A percentile compares a stretch with the other conserved stretches of the same genome.
These are phyloP conservation scores for Eupithecia inturbata DNA, from an alignment of 2,888 invertebrate species.

Conservation along the genomic window DNA sequence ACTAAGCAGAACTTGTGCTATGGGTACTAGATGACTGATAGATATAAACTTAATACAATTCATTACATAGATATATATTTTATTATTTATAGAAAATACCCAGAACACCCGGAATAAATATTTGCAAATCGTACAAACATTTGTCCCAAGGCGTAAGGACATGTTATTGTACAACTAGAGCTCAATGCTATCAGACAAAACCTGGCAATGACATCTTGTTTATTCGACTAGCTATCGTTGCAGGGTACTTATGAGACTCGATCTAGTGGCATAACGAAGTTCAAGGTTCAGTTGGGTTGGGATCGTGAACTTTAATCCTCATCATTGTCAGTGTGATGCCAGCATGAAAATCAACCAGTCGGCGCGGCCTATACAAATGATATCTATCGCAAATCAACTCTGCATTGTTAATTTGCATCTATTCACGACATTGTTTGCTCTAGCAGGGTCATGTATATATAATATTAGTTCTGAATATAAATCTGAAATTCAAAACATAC, in stretches of 20 bases:
- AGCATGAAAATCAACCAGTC: conserved; percentile 32
- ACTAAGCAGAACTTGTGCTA: too few relatives aligned
- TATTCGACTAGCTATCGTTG: background rate
- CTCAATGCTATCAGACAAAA: conserved; percentile 20
- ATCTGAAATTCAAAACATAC: background rate
- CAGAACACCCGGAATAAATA: too few relatives aligned
- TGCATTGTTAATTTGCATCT: conserved; percentile 22
- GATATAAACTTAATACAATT: too few relatives aligned
- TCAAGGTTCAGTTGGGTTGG: conserved; percentile 44
- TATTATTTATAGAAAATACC: too few relatives aligned
- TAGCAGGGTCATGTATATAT: background rate
- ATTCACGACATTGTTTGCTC: conserved; percentile 16
- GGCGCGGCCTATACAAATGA: conserved; percentile 22
- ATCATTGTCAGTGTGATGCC: conserved; percentile 23
- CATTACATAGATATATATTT: too few relatives aligned
- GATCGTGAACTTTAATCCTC: conserved; percentile 48
- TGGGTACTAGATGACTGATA: too few relatives aligned
- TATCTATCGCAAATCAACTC: conserved; percentile 15
- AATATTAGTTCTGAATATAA: background rate
- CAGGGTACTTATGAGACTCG: conserved; percentile 17
- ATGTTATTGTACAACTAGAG: background rate
- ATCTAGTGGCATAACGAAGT: conserved; percentile 44
- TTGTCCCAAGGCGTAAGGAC: background rate
- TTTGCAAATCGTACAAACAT: too few relatives aligned
- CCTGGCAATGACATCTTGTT: conserved; percentile 13